Percentiles rank a stretch among this genome's conserved stretches.
Evolutionary conservation across 2,113 vertebrate genomes (phyloP).

Genomic region (Chaenocephalus aceratus): DNA sequence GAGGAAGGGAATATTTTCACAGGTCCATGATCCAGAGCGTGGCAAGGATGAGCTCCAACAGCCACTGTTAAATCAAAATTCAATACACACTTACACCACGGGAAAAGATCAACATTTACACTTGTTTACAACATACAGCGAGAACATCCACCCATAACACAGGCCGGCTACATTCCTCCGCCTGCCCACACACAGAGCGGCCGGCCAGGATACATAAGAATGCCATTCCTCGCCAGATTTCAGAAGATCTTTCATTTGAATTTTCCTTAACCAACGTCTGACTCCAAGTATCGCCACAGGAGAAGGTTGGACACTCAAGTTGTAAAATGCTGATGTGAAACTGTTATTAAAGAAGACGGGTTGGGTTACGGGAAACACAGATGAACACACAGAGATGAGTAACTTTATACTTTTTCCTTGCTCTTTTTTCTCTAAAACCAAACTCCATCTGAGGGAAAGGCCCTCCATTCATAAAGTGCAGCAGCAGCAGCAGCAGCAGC

Average conservation of each 20-base stretch:
- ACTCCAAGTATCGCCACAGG: constrained; percentile 2
- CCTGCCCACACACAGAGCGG: constrained; percentile 74
- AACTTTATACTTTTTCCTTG: not conserved
- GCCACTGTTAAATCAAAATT: constrained; percentile 69
- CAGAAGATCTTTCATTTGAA: not conserved
- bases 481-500: constrained; percentile 13
- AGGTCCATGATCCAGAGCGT: constrained; percentile 39
- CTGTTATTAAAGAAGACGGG: not conserved
- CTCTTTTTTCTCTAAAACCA: constrained; percentile 11
- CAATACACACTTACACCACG: constrained; percentile 64
- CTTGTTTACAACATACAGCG: constrained; percentile 77
- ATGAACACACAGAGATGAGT: not conserved
- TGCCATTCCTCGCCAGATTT: not conserved
- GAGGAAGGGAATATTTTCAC: constrained; percentile 51
- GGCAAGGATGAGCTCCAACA: constrained; percentile 47
- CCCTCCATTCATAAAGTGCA: constrained; percentile 73
- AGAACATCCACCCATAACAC: constrained; percentile 66
- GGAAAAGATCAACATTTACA: constrained; percentile 71
- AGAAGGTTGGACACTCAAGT: not conserved
- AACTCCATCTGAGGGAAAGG: constrained; percentile 26
- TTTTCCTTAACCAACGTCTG: not conserved
- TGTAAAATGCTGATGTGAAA: not conserved
- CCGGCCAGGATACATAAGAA: constrained; percentile 32
- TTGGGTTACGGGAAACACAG: not conserved
- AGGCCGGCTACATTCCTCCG: constrained; percentile 65